Conservation (phyloP, 2,888 invertebrate genomes). For the Norana najaformis region DNA sequence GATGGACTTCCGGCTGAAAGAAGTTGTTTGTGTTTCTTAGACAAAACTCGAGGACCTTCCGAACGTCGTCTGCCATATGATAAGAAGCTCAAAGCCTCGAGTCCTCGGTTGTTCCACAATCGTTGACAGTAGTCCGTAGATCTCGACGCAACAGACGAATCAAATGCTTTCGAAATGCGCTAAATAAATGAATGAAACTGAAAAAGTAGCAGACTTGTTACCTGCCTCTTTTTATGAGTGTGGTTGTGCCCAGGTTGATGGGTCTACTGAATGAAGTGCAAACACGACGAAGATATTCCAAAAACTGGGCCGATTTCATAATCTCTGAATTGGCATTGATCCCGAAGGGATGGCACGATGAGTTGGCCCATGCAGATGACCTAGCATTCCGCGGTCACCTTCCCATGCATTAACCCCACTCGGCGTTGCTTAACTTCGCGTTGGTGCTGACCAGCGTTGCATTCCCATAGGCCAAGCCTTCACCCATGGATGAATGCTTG, state of each 20-base stretch:
- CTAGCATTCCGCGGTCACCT: neutral
- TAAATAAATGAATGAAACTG: neutral
- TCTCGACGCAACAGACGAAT: neutral
- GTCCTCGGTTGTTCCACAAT: neutral
- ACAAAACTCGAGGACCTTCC: neutral
- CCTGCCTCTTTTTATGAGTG: too few relatives aligned
- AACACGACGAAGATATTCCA: neutral
- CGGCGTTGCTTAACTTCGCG: too few relatives aligned
- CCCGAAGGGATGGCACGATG: neutral
- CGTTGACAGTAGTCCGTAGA: neutral
- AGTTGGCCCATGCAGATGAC: neutral
- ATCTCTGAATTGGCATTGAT: neutral
- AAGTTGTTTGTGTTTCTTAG: neutral
- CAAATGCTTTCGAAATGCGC: neutral
- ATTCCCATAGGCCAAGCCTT: neutral
- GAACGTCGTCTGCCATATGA: neutral
- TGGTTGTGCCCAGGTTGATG: neutral
- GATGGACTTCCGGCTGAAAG: too few relatives aligned
- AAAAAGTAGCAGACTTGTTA: neutral
- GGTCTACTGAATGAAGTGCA: neutral
- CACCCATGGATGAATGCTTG: too few relatives aligned
- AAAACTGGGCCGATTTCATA: neutral
- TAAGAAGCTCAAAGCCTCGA: neutral
- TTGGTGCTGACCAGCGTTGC: too few relatives aligned
- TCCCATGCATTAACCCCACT: neutral